Evolutionary conservation across 2,797 vertebrate genomes (phyloP).

Genomic region (Bucorvus abyssinicus): DNA sequence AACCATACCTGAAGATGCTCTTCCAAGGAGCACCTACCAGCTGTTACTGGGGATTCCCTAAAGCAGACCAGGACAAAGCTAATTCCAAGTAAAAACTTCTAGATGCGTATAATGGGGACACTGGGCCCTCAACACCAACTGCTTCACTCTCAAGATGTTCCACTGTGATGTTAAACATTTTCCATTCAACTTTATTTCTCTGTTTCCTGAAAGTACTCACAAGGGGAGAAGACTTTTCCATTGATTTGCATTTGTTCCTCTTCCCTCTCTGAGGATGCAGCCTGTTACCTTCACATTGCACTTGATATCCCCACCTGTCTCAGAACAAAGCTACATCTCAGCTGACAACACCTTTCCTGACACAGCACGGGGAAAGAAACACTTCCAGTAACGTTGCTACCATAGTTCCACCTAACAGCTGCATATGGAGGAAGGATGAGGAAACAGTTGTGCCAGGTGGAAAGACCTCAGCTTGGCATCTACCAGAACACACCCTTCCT

Average conservation of each 20-base stretch:
- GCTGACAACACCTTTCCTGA: not conserved
- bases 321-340: not conserved
- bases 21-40: not conserved
- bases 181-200: not conserved
- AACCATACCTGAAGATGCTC: not conserved
- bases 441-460: not conserved
- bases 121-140: not conserved
- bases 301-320: not conserved
- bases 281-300: rapidly evolving
- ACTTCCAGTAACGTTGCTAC: rapidly evolving
- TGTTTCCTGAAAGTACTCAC: not conserved
- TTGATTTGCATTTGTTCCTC: not conserved
- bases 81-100: not conserved
- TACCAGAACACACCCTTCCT: not conserved
- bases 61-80: not conserved
- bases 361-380: not conserved
- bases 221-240: not conserved
- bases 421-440: rapidly evolving
- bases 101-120: not conserved
- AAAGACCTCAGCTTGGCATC: not conserved
- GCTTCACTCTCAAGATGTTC: not conserved
- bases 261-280: not conserved
- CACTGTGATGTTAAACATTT: not conserved
- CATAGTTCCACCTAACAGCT: not conserved
- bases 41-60: not conserved